Percentiles rank a stretch among this genome's conserved stretches.
Conservation (phyloP, 2,797 vertebrate genomes). For the Diplodus sargus region DNA sequence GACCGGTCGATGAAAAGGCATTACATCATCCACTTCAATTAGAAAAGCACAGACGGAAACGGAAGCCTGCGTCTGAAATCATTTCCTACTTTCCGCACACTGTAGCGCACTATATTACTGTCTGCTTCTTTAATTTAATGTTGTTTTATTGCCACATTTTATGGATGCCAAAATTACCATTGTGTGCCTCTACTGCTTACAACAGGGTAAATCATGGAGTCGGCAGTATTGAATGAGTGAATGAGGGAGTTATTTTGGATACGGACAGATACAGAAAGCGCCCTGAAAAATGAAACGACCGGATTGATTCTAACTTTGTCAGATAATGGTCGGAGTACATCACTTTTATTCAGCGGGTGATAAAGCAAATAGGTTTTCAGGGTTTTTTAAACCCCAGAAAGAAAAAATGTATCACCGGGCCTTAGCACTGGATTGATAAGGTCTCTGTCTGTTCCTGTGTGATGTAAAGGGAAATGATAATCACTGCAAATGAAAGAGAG, state of each 20-base stretch:
- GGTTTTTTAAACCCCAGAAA: conserved; percentile 10
- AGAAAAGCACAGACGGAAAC: background rate
- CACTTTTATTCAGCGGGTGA: conserved; percentile 19
- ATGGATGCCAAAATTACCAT: background rate
- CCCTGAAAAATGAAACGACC: background rate
- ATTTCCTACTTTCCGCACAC: background rate
- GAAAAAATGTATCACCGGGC: conserved; percentile 3
- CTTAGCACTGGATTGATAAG: background rate
- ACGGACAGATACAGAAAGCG: background rate
- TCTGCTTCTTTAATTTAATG: background rate
- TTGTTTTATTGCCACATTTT: background rate
- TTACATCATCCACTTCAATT: background rate
- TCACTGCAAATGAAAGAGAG: conserved; percentile 6
- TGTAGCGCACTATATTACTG: background rate
- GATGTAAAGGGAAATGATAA: background rate
- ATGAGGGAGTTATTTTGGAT: background rate
- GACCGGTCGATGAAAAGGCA: background rate
- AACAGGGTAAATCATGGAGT: background rate
- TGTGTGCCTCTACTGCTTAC: background rate
- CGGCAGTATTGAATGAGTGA: background rate
- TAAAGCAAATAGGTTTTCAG: conserved; percentile 17
- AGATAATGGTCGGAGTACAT: conserved; percentile 14
- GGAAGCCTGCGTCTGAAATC: background rate
- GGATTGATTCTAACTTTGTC: conserved; percentile 2
- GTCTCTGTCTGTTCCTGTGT: conserved; percentile 14